Conservation (phyloP, 2,113 vertebrate genomes). For the Dissostichus mawsoni region DNA sequence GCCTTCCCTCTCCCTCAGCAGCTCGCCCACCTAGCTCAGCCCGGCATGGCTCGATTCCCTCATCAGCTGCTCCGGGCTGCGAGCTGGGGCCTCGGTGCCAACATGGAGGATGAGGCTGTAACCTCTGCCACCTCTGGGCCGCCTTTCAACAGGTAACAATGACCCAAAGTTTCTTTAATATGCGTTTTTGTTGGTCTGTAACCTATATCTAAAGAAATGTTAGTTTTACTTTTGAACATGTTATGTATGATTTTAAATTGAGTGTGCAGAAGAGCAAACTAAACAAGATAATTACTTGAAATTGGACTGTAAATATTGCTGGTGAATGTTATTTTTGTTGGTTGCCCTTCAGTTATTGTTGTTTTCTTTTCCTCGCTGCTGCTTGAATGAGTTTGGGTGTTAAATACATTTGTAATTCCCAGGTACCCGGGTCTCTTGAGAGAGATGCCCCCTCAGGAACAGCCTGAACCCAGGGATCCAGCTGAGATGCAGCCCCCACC, state of each 20-base stretch:
- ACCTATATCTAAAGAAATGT: not conserved
- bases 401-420: conserved; percentile 5
- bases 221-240: not conserved
- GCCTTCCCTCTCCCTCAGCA: conserved; percentile 91
- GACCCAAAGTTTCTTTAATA: not conserved
- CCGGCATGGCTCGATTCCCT: conserved; percentile 88
- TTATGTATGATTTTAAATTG: not conserved
- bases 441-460: conserved; percentile 92
- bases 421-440: conserved; percentile 96
- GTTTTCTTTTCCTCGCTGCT: not conserved
- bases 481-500: conserved; percentile 96
- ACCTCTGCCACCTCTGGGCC: conserved; percentile 80
- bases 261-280: not conserved
- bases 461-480: conserved; percentile 88
- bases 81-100: conserved; percentile 91
- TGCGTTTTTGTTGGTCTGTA: not conserved
- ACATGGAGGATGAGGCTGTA: conserved; percentile 88
- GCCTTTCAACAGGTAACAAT: conserved; percentile 88
- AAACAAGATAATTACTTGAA: not conserved
- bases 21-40: conserved; percentile 92
- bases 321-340: not conserved
- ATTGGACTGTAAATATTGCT: not conserved
- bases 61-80: conserved; percentile 90
- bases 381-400: not conserved
- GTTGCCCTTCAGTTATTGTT: not conserved